phyloP scores from a whole-genome alignment of 2,113 vertebrate species.

The Haplochromis burtoni region DNA sequence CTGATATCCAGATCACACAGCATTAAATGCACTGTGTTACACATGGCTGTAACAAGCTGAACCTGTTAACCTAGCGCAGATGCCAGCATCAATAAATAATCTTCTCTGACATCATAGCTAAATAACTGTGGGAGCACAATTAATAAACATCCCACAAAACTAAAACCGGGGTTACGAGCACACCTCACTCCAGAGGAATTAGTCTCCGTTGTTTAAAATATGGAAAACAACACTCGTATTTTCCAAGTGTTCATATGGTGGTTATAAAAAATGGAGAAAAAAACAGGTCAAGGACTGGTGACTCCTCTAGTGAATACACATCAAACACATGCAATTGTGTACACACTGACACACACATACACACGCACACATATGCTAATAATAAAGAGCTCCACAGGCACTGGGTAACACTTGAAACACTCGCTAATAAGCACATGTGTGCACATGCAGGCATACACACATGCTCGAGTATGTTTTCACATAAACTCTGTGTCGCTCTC shows the following conservation, averaged over 20 bases:
- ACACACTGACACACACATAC: conserved; percentile 26
- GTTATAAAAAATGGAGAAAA: conserved; percentile 8
- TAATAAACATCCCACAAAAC: conserved; percentile 15
- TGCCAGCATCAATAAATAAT: conserved; percentile 41
- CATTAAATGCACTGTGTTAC: not conserved
- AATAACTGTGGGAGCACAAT: conserved; percentile 13
- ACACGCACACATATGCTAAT: conserved; percentile 56
- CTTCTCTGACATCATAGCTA: not conserved
- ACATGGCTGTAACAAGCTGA: conserved; percentile 55
- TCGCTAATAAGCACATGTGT: conserved; percentile 64
- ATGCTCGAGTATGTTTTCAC: conserved; percentile 30
- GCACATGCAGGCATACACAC: conserved; percentile 26
- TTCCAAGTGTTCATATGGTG: conserved; percentile 37
- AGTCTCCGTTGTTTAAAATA: conserved; percentile 6
- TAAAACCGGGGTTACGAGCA: conserved; percentile 21
- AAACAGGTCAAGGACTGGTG: conserved; percentile 51
- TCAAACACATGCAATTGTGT: conserved; percentile 46
- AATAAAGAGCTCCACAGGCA: conserved; percentile 64
- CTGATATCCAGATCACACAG: conserved; percentile 12
- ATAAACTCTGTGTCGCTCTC: conserved; percentile 27
- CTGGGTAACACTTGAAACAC: conserved; percentile 48
- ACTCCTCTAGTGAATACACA: conserved; percentile 42
- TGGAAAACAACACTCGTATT: conserved; percentile 41
- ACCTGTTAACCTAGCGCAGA: conserved; percentile 59
- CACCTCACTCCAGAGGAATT: conserved; percentile 31